Evolutionary conservation across 2,797 vertebrate species (phyloP), one percentile per base, ranked within the genome.

Genomic region (Neopelma chrysocephalum): DNA sequence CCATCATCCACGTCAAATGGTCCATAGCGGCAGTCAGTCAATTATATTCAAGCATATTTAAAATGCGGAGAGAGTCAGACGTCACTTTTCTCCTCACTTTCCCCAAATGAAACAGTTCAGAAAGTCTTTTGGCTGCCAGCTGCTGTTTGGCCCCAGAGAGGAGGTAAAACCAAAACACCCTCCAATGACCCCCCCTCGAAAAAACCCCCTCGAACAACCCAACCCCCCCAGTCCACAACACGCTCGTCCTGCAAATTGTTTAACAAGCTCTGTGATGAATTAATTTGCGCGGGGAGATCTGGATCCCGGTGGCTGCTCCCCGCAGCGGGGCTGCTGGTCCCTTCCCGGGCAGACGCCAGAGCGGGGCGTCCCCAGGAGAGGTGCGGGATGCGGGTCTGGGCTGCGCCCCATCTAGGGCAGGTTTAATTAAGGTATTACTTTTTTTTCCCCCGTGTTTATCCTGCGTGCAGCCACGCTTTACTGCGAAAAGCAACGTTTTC

Each of bases 31-130:
- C 60, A 18, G 7, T 61, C 53, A 76, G 50, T 85, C 93, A 75
- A 64, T 91, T 80, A 66, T 42, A 79, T 65, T 84, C 80, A 36
- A 62, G 57, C 91, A 60, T 64, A 58, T 89, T 94, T 90, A 78
- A 91, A 93, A 80, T 47, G 56, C 65, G 68, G 12, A 62, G 86
- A 16, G 85, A 93, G 68, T 45, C 81, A 89, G 81, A 61, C 38
- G 42, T 29, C 80, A 56, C 29, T 66, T 85, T 87, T 85, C 89
- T 82, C 77, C 84, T 78, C 84, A 42, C 76, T 94, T 94, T 83
- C 36, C 65, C 51, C 54, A 71, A 64, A 86, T 91, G 87, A 87
- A 95, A 90, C 88, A 82, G 82, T 96, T 96, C 81, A 89, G 34
- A 81, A 95, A 93, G 72, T 92, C 90, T 88, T 90, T 89, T 68